Evolutionary conservation across 2,113 vertebrate genomes (phyloP), one percentile per base, ranked within the genome.

Genomic region (Trematocara stigmaticum): DNA sequence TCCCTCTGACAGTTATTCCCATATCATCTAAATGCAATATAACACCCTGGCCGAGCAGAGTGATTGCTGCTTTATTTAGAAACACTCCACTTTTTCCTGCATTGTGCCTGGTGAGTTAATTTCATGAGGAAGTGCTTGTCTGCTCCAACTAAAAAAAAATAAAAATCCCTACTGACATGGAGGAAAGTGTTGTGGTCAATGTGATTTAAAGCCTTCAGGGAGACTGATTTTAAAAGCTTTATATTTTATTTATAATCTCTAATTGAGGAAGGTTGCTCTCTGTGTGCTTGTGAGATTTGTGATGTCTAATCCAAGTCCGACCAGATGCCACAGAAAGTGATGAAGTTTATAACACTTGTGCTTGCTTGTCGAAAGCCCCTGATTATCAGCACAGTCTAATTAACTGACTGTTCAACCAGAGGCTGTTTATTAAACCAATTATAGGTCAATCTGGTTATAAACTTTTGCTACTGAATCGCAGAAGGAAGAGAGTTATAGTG

Each of bases 51-150:
- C 53, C 0, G 18, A 84, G 78, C 23, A 7, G 7, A 56, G 0
- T 79, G 86, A 90, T 87, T 86, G 57, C 57, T 84, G 53, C 81
- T 84, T 82, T 84, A 85, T 86, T 69, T 88, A 84, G 88, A 85
- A 84, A 78, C 80, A 69, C 78, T 79, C 8, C 45, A 10, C 35
- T 71, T 49, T 76, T 76, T 49, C 15, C 42, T 76, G 49, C 23
- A n/a, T 83, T 47, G 64, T 83, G 64, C 69, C 42, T 40, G 10
- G n/a, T 61, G 82, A 52, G 35, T 66, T 86, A 15, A 82, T 80
- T 64, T 82, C 35, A 66, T 2, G 74, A 53, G 29, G 34, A 81
- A 35, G 55, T 18, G 49, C 10, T 55, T 6, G 31, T 79, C 45
- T 79, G 57, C 55, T 78, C 29, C 7, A 66, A 0, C 11, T 79